phyloP scores from a whole-genome alignment of 2,888 invertebrate genomes.

The Heliconius charithonia region DNA sequence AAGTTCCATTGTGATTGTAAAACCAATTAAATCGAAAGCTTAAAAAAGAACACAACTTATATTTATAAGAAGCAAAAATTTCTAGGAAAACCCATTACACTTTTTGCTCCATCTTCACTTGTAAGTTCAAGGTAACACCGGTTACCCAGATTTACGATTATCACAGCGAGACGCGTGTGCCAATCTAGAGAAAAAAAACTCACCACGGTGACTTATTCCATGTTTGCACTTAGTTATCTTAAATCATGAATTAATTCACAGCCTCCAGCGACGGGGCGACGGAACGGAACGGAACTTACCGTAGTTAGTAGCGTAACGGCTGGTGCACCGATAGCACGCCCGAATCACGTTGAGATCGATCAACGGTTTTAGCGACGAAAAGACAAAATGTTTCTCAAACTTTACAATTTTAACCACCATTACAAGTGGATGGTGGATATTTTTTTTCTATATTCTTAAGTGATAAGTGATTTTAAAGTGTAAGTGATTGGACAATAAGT shows the following conservation, averaged over 20 bases:
- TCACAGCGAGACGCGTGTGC: constrained; percentile 48
- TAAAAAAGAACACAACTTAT: background rate
- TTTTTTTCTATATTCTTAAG: constrained; percentile 30
- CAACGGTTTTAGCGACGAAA: constrained; percentile 44
- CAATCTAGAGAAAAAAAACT: constrained; percentile 55
- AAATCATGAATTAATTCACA: constrained; percentile 69
- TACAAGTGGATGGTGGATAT: constrained; percentile 34
- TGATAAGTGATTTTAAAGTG: constrained; percentile 41
- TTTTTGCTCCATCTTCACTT: background rate
- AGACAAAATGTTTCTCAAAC: constrained; percentile 48
- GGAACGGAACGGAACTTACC: constrained; percentile 47
- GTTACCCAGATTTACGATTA: constrained; percentile 34
- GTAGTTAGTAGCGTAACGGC: constrained; percentile 66
- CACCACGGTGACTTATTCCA: constrained; percentile 53
- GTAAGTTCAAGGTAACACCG: constrained; percentile 15
- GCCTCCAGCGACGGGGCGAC: constrained; percentile 51
- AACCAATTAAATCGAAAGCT: background rate
- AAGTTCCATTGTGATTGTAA: background rate
- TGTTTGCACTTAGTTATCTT: constrained; percentile 60
- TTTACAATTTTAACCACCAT: constrained; percentile 38
- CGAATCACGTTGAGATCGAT: constrained; percentile 54
- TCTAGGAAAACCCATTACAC: background rate
- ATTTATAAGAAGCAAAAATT: background rate
- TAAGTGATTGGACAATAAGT: constrained; percentile 45
- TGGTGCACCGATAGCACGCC: constrained; percentile 69